Conservation (phyloP, 1,140 invertebrate species). For the Aphidius gifuensis region DNA sequence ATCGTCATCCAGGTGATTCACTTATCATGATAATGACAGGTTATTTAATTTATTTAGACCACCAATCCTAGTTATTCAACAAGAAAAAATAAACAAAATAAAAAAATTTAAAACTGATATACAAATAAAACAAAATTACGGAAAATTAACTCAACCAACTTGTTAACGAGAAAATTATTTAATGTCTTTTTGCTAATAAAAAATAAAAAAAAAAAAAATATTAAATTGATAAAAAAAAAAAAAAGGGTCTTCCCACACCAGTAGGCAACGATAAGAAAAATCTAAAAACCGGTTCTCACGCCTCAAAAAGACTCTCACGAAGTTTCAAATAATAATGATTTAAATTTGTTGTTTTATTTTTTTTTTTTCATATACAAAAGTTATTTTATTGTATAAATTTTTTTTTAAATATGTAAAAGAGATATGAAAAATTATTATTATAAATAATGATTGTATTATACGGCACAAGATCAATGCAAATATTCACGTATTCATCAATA, state of each 20-base stretch:
- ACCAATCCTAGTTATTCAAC: too few species aligned
- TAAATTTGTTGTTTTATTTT: too few species aligned
- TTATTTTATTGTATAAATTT: neutral
- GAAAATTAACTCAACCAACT: neutral
- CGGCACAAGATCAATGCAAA: slow-evolving; percentile 12
- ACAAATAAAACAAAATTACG: neutral
- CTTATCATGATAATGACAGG: too few species aligned
- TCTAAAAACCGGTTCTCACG: slow-evolving; percentile 14
- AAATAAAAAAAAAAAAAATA: neutral
- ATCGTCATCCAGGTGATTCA: too few species aligned
- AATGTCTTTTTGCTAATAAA: neutral
- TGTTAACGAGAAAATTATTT: slow-evolving; percentile 19
- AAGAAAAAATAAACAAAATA: too few species aligned
- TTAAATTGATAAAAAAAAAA: neutral
- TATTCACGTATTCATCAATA: slow-evolving; percentile 20
- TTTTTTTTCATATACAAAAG: too few species aligned
- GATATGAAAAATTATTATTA: slow-evolving; percentile 2
- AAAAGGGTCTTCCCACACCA: neutral
- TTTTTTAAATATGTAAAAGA: neutral
- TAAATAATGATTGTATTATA: slow-evolving; percentile 2
- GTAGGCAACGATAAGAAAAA: slow-evolving; percentile 12
- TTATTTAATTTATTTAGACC: too few species aligned
- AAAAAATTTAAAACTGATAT: neutral
- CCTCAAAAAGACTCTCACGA: neutral
- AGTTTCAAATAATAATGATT: too few species aligned